Conservation (phyloP, 1,140 invertebrate species). For the Berghia stephanieae region DNA sequence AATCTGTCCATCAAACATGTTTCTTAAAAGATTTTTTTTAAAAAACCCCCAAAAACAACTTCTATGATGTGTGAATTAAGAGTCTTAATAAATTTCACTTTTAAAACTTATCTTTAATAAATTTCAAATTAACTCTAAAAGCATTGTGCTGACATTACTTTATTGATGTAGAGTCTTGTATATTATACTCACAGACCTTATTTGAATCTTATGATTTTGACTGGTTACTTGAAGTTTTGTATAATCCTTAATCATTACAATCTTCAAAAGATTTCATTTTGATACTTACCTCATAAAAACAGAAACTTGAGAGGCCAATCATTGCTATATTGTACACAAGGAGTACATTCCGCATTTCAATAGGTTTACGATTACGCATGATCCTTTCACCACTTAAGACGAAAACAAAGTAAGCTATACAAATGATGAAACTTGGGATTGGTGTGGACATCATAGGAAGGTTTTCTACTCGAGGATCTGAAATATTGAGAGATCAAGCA, state of each 20-base stretch:
- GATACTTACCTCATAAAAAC: conserved; percentile 62
- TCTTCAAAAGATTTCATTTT: not conserved
- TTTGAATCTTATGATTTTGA: too few relatives aligned
- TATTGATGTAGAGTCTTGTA: too few relatives aligned
- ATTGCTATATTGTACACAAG: conserved; percentile 67
- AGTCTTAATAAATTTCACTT: too few relatives aligned
- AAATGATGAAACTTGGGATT: conserved; percentile 66
- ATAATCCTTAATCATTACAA: not conserved
- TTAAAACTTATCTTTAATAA: too few relatives aligned
- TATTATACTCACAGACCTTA: too few relatives aligned
- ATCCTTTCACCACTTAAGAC: conserved; percentile 65
- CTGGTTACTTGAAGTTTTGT: too few relatives aligned
- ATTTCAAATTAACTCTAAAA: too few relatives aligned
- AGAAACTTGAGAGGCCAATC: conserved; percentile 65
- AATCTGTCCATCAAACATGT: too few relatives aligned
- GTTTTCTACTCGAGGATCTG: conserved; percentile 68
- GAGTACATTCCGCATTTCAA: conserved; percentile 64
- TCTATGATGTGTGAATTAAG: too few relatives aligned
- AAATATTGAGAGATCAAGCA: conserved; percentile 45
- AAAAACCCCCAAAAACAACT: too few relatives aligned
- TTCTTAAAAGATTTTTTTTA: too few relatives aligned
- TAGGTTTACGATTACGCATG: conserved; percentile 66
- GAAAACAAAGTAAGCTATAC: conserved; percentile 65
- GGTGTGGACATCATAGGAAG: conserved; percentile 70
- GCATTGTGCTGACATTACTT: too few relatives aligned